phyloP scores from a whole-genome alignment of 2,113 vertebrate species.

The Mus pahari region DNA sequence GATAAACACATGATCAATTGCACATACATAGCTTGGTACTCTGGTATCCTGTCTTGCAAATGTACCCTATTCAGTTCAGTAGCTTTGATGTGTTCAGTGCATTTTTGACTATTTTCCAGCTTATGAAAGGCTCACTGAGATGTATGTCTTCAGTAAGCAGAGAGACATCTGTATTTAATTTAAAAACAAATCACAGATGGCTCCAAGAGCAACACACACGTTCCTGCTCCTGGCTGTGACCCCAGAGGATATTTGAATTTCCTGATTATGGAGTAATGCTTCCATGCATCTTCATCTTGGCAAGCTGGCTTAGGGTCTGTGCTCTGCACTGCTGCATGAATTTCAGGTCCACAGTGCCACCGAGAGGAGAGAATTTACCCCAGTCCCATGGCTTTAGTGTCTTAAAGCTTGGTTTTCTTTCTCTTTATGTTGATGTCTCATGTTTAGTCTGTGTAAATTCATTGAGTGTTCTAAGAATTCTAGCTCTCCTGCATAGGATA shows the following conservation, averaged over 20 bases:
- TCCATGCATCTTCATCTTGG: not conserved
- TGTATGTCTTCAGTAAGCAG: too few relatives aligned
- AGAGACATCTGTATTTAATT: not conserved
- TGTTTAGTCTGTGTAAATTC: not conserved
- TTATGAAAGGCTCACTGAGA: not conserved
- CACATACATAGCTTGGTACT: not conserved
- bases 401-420: not conserved
- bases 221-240: not conserved
- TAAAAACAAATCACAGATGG: slow-evolving; percentile 1
- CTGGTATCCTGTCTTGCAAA: not conserved
- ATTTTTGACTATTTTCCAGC: not conserved
- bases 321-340: too few relatives aligned
- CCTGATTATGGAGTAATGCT: not conserved
- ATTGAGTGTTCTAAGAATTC: not conserved
- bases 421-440: not conserved
- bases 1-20: not conserved
- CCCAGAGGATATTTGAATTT: not conserved
- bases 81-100: not conserved
- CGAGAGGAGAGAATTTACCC: not conserved
- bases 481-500: not conserved
- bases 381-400: not conserved
- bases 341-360: not conserved
- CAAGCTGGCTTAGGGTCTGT: not conserved
- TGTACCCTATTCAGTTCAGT: not conserved
- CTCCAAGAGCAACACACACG: not conserved